phyloP scores from a whole-genome alignment of 2,888 invertebrate genomes.

The Andrena fulva region DNA sequence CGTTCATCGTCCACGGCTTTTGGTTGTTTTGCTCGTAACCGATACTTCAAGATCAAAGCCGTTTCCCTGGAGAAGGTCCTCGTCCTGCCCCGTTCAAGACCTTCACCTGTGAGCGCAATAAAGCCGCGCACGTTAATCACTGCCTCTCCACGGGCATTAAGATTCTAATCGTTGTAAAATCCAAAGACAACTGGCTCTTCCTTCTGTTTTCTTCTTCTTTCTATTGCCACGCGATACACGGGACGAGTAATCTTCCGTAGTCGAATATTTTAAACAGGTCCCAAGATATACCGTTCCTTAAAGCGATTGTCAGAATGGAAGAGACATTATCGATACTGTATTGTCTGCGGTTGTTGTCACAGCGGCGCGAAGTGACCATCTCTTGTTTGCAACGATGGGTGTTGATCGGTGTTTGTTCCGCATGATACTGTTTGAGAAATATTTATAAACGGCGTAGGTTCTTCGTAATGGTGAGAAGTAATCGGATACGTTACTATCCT shows the following conservation, averaged over 20 bases:
- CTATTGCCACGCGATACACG: constrained; percentile 4
- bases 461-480: neutral
- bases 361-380: neutral
- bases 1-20: constrained; percentile 63
- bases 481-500: neutral
- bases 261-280: neutral
- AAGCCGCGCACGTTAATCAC: constrained; percentile 47
- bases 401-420: constrained; percentile 6
- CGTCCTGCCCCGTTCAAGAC: constrained; percentile 63
- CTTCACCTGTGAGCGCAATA: constrained; percentile 61
- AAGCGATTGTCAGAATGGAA: neutral
- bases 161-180: constrained; percentile 22
- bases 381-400: neutral
- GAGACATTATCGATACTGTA: neutral
- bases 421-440: constrained; percentile 7
- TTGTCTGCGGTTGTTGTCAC: constrained; percentile 1
- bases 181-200: constrained; percentile 23
- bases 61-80: constrained; percentile 70
- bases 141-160: constrained; percentile 15
- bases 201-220: constrained; percentile 4
- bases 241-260: constrained; percentile 8
- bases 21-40: constrained; percentile 69
- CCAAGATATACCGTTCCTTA: neutral
- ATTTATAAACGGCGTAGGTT: neutral
- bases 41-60: constrained; percentile 78